Percentiles rank a stretch among this genome's conserved stretches.
phyloP scores from a whole-genome alignment of 2,797 vertebrate species.

The Phylloscopus collybita region DNA sequence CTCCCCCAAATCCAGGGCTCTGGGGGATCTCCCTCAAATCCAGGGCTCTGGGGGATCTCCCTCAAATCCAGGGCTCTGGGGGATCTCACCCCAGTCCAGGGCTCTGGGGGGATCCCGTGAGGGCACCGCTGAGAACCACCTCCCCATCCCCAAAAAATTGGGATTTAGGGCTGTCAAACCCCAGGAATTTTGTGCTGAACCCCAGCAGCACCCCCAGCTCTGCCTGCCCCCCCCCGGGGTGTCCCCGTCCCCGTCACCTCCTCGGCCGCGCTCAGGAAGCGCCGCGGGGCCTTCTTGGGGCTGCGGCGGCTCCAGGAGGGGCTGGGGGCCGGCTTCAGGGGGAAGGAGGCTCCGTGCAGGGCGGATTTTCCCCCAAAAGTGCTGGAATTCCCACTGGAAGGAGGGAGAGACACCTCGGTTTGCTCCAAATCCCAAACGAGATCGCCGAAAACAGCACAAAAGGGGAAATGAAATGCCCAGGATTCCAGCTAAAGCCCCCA shows the following conservation, averaged over 20 bases:
- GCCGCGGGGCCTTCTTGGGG: slow-evolving; percentile 77
- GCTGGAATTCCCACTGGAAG: slow-evolving; percentile 63
- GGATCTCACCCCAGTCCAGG: too few species aligned
- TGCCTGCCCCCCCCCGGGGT: rapidly evolving
- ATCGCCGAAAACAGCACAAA: rapidly evolving
- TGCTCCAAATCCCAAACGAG: background rate
- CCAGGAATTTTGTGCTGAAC: rapidly evolving
- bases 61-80: too few species aligned
- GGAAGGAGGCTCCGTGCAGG: slow-evolving; percentile 73
- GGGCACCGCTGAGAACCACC: background rate
- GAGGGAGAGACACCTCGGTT: background rate
- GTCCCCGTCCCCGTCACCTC: slow-evolving; percentile 77
- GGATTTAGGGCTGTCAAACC: background rate
- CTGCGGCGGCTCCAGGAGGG: slow-evolving; percentile 83
- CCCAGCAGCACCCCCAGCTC: background rate
- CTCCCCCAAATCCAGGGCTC: too few species aligned
- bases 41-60: too few species aligned
- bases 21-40: too few species aligned
- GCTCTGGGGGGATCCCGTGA: rapidly evolving
- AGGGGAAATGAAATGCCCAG: rapidly evolving
- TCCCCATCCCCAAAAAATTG: rapidly evolving
- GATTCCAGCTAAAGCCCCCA: background rate
- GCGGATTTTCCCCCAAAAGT: slow-evolving; percentile 70
- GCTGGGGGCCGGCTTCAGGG: slow-evolving; percentile 86
- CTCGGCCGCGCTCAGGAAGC: slow-evolving; percentile 85